Percentiles rank a stretch among this genome's conserved stretches.
Evolutionary conservation across 2,113 vertebrate genomes (phyloP).

Genomic region (Misgurnus mizolepis): DNA sequence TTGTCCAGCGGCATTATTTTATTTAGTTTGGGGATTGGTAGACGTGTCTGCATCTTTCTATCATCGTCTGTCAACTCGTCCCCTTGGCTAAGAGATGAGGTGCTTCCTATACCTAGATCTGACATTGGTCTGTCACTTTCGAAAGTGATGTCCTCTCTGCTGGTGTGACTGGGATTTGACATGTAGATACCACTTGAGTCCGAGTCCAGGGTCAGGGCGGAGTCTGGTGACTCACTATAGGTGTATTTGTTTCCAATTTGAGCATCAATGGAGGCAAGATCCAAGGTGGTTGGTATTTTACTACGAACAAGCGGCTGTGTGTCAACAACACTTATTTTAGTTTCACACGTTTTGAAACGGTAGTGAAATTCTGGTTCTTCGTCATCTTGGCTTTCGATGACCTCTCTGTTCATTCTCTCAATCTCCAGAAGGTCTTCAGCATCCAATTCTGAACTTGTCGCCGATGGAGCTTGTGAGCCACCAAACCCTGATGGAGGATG

Average conservation of each 20-base stretch:
- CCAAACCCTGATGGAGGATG: constrained; percentile 75
- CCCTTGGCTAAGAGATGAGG: constrained; percentile 67
- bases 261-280: constrained; percentile 53
- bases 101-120: constrained; percentile 69
- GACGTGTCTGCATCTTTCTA: constrained; percentile 51
- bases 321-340: constrained; percentile 65
- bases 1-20: constrained; percentile 1
- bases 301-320: constrained; percentile 49
- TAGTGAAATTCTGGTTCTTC: constrained; percentile 63
- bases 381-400: constrained; percentile 67
- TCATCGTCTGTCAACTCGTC: constrained; percentile 57
- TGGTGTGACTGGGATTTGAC: constrained; percentile 66
- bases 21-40: background rate
- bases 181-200: constrained; percentile 77
- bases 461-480: constrained; percentile 76
- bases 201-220: constrained; percentile 71
- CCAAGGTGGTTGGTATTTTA: constrained; percentile 66
- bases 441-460: constrained; percentile 73
- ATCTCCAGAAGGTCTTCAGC: constrained; percentile 70
- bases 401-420: constrained; percentile 71
- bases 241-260: constrained; percentile 31
- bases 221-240: constrained; percentile 71
- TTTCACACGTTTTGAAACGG: constrained; percentile 61
- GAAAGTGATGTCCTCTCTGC: constrained; percentile 69
- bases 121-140: constrained; percentile 71